Evolutionary conservation across 2,888 invertebrate genomes (phyloP).

Genomic region (Drosophila prolongata): DNA sequence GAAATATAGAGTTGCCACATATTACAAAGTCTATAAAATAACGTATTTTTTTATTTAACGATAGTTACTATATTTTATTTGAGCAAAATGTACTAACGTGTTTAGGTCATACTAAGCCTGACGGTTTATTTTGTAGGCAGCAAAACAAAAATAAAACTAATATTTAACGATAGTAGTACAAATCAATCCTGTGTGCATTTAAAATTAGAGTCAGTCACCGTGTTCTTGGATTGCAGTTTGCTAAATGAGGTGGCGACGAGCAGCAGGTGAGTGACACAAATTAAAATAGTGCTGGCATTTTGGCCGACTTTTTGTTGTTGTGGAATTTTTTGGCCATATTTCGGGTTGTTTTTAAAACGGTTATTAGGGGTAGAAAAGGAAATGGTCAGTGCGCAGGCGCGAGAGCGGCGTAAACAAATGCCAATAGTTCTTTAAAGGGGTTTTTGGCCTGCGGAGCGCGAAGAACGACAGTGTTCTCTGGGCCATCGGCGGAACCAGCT

Average conservation of each 20-base stretch:
- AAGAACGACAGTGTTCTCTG: slow-evolving; percentile 67
- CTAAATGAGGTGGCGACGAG: slow-evolving; percentile 39
- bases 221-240: slow-evolving; percentile 17
- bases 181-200: not conserved
- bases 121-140: slow-evolving; percentile 1
- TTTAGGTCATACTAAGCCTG: slow-evolving; percentile 12
- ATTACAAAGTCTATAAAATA: not conserved
- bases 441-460: slow-evolving; percentile 29
- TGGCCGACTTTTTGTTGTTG: slow-evolving; percentile 12
- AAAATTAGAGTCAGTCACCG: not conserved
- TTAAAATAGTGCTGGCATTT: slow-evolving; percentile 11
- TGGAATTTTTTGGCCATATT: slow-evolving; percentile 29
- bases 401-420: slow-evolving; percentile 74
- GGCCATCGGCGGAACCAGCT: slow-evolving; percentile 56
- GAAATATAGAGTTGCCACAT: not conserved
- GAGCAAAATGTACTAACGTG: not conserved
- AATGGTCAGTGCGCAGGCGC: slow-evolving; percentile 50
- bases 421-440: slow-evolving; percentile 52
- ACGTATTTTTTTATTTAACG: not conserved
- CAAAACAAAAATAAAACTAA: slow-evolving; percentile 15
- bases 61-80: slow-evolving; percentile 8
- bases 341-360: slow-evolving; percentile 24
- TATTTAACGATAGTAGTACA: fast-evolving
- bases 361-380: slow-evolving; percentile 2
- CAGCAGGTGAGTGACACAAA: slow-evolving; percentile 47